A percentile compares a stretch with the other conserved stretches of the same genome.
These are phyloP conservation scores for Cheilinus undulatus DNA, from an alignment of 2,113 vertebrate genomes.

Conservation along the genomic window DNA sequence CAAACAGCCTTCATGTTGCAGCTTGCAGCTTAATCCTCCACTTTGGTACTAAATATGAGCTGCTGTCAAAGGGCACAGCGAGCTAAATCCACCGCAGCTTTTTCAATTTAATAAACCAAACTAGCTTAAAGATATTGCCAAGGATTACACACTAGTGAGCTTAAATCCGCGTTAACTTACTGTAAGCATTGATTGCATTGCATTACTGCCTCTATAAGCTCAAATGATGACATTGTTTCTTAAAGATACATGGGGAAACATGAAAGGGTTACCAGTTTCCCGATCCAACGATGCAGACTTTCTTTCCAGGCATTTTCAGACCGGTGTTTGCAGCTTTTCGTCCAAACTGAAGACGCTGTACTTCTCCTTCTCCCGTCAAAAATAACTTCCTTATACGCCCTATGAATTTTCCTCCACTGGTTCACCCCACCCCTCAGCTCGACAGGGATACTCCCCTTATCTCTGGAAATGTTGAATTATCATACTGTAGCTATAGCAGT, in stretches of 20 bases:
- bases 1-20: background rate
- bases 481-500: no score
- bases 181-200: background rate
- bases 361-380: background rate
- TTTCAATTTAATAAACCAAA: background rate
- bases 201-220: background rate
- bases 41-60: no score
- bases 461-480: background rate
- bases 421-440: constrained; percentile 18
- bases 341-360: background rate
- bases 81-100: background rate
- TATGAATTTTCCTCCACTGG: background rate
- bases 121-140: background rate
- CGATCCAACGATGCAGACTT: constrained; percentile 88
- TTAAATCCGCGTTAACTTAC: background rate
- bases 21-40: background rate
- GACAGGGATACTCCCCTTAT: background rate
- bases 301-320: constrained; percentile 76
- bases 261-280: constrained; percentile 84
- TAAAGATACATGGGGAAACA: background rate
- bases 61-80: background rate
- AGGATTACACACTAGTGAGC: background rate
- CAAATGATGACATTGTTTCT: background rate
- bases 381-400: constrained; percentile 78
- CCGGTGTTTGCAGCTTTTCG: background rate